phyloP scores from a whole-genome alignment of 2,797 vertebrate species.

The Gambusia yucatana region DNA sequence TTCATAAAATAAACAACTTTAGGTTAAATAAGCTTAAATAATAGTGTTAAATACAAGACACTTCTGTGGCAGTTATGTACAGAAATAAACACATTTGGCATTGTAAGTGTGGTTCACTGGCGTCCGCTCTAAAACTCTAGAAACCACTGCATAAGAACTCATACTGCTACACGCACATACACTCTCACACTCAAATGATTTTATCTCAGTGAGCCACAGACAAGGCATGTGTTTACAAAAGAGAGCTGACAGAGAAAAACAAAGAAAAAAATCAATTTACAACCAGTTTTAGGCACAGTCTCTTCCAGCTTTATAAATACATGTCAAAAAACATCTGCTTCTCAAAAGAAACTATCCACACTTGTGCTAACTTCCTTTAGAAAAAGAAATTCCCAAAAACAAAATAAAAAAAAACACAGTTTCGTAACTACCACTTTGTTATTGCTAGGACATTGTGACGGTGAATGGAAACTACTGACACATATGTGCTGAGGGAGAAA shows the following conservation, averaged over 20 bases:
- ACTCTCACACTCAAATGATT: constrained; percentile 35
- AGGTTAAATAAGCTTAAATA: constrained; percentile 99
- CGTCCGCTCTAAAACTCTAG: constrained; percentile 75
- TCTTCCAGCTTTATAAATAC: constrained; percentile 90
- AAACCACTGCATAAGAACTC: constrained; percentile 78
- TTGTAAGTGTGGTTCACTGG: constrained; percentile 82
- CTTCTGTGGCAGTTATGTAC: constrained; percentile 92
- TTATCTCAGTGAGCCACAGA: constrained; percentile 86
- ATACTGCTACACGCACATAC: constrained; percentile 67
- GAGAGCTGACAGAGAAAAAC: constrained; percentile 74
- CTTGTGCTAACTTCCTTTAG: constrained; percentile 81
- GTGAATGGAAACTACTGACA: constrained; percentile 90
- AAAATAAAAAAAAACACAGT: constrained; percentile 69
- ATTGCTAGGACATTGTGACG: constrained; percentile 95
- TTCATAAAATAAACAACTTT: constrained; percentile 88
- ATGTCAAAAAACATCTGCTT: constrained; percentile 84
- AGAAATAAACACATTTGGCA: constrained; percentile 92
- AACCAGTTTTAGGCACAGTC: constrained; percentile 91
- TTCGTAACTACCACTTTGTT: constrained; percentile 86
- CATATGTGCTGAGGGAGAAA: constrained; percentile 76
- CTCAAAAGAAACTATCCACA: constrained; percentile 80
- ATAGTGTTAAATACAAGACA: constrained; percentile 97
- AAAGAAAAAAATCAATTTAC: constrained; percentile 69
- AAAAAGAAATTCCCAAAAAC: background rate
- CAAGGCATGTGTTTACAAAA: constrained; percentile 88